These are phyloP conservation scores for Drosophila grimshawi DNA, from an alignment of 1,140 invertebrate genomes.

Conservation along the genomic window DNA sequence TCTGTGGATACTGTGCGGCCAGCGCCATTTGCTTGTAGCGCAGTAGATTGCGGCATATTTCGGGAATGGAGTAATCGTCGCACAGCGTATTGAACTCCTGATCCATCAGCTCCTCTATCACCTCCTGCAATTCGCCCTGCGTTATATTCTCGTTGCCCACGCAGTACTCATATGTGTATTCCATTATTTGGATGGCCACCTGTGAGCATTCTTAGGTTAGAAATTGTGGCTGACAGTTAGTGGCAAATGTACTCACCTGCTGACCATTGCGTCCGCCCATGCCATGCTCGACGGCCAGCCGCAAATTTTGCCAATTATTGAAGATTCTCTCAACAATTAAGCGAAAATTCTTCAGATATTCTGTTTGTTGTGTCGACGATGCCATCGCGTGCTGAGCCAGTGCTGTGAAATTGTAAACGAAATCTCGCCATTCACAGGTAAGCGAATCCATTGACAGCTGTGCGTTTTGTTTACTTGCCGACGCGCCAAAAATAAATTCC, in stretches of 20 bases:
- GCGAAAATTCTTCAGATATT: slow-evolving; percentile 84
- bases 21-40: slow-evolving; percentile 85
- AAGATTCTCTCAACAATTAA: slow-evolving; percentile 87
- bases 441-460: slow-evolving; percentile 19
- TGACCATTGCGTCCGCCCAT: slow-evolving; percentile 88
- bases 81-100: slow-evolving; percentile 88
- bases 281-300: slow-evolving; percentile 88
- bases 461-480: slow-evolving; percentile 36
- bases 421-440: slow-evolving; percentile 36
- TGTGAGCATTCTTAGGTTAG: slow-evolving; percentile 75
- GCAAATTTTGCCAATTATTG: slow-evolving; percentile 88
- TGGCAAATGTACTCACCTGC: slow-evolving; percentile 82
- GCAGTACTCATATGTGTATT: slow-evolving; percentile 87
- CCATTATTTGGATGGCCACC: slow-evolving; percentile 87
- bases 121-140: slow-evolving; percentile 86
- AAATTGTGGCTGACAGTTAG: slow-evolving; percentile 1
- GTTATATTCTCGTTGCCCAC: slow-evolving; percentile 86
- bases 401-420: slow-evolving; percentile 31
- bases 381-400: slow-evolving; percentile 57
- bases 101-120: slow-evolving; percentile 88
- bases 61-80: slow-evolving; percentile 87
- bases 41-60: slow-evolving; percentile 85
- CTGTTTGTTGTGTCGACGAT: slow-evolving; percentile 58
- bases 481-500: slow-evolving; percentile 62
- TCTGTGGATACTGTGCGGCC: slow-evolving; percentile 77